Base-by-base conservation (phyloP, 2,888 invertebrate species). In the Oligia latruncula region DNA sequence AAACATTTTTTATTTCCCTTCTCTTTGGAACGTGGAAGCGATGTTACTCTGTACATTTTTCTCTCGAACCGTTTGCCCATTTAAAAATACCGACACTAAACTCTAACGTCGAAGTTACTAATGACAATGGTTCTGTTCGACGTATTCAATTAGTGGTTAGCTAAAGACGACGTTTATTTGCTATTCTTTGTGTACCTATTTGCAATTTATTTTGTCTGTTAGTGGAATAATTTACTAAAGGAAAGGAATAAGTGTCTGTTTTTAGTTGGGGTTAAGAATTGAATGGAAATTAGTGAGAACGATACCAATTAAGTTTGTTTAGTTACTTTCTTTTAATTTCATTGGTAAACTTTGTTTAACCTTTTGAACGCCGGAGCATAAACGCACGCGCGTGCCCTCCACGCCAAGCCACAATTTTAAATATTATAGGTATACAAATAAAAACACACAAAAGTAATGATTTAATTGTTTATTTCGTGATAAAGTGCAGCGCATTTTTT, bases 91-190 rank as follows among this genome's bases (percentile, higher is more conserved):
- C 85, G 46, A 85, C 72, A 75, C 73, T 73, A 74, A 70, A 65
- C 15, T 78, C 71, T 40, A 55, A 71, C 58, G 72, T 71, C 52
- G 52, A 40, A 66, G 71, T 87, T 74, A 77, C 74, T 82, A 84
- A 86, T 86, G 84, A 84, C 81, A 86, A 82, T 77, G 72, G 84
- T 15, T 13, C 52, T 49, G 64, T 75, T 73, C 68, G 64, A 75
- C 73, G 75, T 85, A 77, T 86, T 82, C 77, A 84, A 86, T 86
- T 82, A 86, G 86, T 86, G 77, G 73, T 85, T 74, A 60, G 43
- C 15, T 68, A n/a, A 58, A 70, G 52, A 71, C 78, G 86, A 79
- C 82, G 46, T 76, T 84, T 71, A 85, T 86, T 79, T 82, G 68
- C 82, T 70, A 86, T 86, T 86, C 82, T 80, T 76, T 60, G 70